These are phyloP conservation scores for Hippocampus comes DNA, from an alignment of 2,113 vertebrate genomes.

Conservation along the genomic window DNA sequence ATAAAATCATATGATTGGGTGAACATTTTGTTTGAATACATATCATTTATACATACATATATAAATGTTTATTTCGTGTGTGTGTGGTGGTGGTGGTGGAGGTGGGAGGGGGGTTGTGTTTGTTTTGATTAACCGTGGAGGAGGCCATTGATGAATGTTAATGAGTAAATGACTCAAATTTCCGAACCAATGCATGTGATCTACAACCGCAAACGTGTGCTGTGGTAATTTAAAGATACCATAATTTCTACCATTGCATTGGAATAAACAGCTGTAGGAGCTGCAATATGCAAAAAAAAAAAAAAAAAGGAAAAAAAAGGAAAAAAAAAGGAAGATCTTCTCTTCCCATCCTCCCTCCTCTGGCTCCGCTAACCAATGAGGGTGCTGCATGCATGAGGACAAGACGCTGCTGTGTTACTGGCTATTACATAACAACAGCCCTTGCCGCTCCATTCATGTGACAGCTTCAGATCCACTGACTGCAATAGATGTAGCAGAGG, in stretches of 20 bases:
- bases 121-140: no score
- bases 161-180: no score
- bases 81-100: no score
- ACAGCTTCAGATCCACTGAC: slow-evolving; percentile 40
- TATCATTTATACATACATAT: no score
- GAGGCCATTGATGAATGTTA: no score
- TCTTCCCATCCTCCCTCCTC: slow-evolving; percentile 9
- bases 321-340: slow-evolving; percentile 18
- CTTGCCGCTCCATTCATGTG: slow-evolving; percentile 49
- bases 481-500: slow-evolving; percentile 31
- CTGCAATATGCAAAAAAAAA: slow-evolving; percentile 18
- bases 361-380: slow-evolving; percentile 1
- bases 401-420: slow-evolving; percentile 46
- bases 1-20: no score
- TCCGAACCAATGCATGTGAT: not conserved
- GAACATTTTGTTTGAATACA: no score
- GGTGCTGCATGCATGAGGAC: slow-evolving; percentile 54
- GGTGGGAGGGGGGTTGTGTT: no score
- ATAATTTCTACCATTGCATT: not conserved
- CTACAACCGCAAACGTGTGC: not conserved
- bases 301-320: slow-evolving; percentile 5
- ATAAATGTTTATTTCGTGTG: no score
- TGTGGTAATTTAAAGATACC: not conserved
- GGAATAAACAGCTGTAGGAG: not conserved
- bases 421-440: slow-evolving; percentile 55